Base-by-base conservation (phyloP, 2,888 invertebrate species). In the Troides helena region DNA sequence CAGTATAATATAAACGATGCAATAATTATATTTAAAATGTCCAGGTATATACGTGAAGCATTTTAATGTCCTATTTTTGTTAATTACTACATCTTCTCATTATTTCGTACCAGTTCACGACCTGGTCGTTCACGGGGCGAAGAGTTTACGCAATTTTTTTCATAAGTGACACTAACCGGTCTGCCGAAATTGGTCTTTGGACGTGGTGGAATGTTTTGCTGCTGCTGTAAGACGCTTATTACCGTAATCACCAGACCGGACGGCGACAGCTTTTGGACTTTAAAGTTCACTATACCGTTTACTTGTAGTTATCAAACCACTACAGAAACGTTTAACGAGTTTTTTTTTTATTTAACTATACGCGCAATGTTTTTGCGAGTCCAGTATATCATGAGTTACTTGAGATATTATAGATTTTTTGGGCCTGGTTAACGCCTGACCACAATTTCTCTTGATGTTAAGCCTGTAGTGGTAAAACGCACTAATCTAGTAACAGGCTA, bases 121-220 rank as follows among this genome's bases (percentile, higher is more conserved):
- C 17, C 17, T 53, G n/a, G 1, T n/a, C 18, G 18, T 18, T 53
- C 18, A n/a, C 53, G n/a, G 46, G 1, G 53, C 53, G 53, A n/a
- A 53, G 46, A 46, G 46, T 46, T 53, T 53, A 6, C 53, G 53
- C n/a, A 18, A 53, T 8, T 53, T 6, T 53, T 6, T 6, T n/a
- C 53, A 18, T 12, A 53, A n/a, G 18, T 53, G n/a, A 53, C 53
- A 50, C 50, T 18, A 53, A 67, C 67, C 43, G 56, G 62, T 62
- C 23, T 5, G 62, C 56, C 57, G 25, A 23, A 62, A 67, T 62
- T 61, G 53, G 53, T 63, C 12, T 53, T 63, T 50, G 18, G 36
- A 39, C 50, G 50, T 6, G n/a, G 30, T 0, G 60, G 66, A 60
- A 66, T 60, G 66, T 66, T 60, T 50, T n/a, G 59, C 7, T 23